A percentile compares a stretch with the other conserved stretches of the same genome.
These are phyloP conservation scores for Synanthedon myopaeformis DNA, from an alignment of 2,888 invertebrate genomes.

Conservation along the genomic window DNA sequence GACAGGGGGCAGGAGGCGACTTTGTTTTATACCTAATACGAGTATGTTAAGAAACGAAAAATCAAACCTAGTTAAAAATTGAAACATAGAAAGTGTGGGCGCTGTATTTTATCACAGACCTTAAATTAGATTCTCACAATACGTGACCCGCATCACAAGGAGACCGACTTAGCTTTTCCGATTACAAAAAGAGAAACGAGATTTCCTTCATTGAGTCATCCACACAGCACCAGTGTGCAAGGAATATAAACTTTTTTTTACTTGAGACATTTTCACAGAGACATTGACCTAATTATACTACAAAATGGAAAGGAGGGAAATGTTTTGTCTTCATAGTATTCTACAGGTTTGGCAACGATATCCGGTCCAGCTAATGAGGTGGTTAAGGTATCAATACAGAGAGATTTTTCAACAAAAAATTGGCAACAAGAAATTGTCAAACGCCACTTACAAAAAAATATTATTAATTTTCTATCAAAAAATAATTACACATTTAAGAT, in stretches of 20 bases:
- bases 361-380: no score
- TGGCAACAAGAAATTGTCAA: no score
- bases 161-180: conserved; percentile 22
- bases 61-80: conserved; percentile 10
- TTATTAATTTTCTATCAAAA: no score
- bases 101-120: conserved; percentile 16
- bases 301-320: conserved; percentile 6
- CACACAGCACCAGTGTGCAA: neutral
- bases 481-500: no score
- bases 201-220: neutral
- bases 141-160: conserved; percentile 28
- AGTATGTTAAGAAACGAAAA: neutral
- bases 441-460: no score
- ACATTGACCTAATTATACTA: conserved; percentile 4
- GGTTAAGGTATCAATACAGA: no score
- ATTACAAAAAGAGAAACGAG: conserved; percentile 18
- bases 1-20: neutral
- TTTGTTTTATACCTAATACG: no score
- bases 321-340: no score
- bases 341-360: no score
- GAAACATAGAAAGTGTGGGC: conserved; percentile 11
- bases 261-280: neutral
- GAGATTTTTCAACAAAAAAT: no score
- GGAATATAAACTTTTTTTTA: neutral
- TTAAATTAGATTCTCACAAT: conserved; percentile 22